Base-by-base conservation (phyloP, 1,140 invertebrate genomes). In the Drosophila sucinea region DNA sequence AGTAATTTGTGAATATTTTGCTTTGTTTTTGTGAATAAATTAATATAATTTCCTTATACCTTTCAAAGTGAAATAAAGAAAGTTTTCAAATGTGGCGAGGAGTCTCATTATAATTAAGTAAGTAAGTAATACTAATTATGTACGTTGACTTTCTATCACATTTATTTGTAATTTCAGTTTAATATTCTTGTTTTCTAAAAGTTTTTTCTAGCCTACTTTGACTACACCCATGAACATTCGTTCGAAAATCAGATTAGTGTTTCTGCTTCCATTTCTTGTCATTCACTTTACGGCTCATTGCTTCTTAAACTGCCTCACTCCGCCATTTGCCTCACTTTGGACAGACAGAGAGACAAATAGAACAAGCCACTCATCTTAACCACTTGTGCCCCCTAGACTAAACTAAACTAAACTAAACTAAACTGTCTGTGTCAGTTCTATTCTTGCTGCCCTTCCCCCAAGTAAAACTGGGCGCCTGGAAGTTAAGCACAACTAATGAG, bases 401-500 rank as follows among this genome's bases (percentile, higher is more conserved):
- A 51, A 51, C 17, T 47, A 27, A 32, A 41, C 40, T 41, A 41
- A 41, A 41, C n/a, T 44, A 25, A 29, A 54, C 57, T 63, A 70
- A 62, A 60, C 65, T 81, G 73, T 63, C 72, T 35, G 47, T 64
- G 27, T 27, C 32, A 27, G 41, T 70, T 30, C 23, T 41, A 30
- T 47, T 44, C 27, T 44, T 63, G 29, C 61, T 73, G 17, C 66
- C 25, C 41, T 51, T 44, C 32, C 25, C 29, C 29, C 29, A 11
- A 47, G 51, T 23, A 64, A 35, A 44, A 63, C 64, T 58, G 61
- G 72, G 40, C 58, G 57, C 63, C 64, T 67, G 70, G 38, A 54
- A 70, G 64, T 80, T 89, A 89, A 89, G 84, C 85, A 65, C 84
- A 67, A 84, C 80, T 89, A 89, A 89, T 89, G 84, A 89, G 74